phyloP scores from a whole-genome alignment of 2,797 vertebrate genomes.

The Odontamblyopus lacepedii region DNA sequence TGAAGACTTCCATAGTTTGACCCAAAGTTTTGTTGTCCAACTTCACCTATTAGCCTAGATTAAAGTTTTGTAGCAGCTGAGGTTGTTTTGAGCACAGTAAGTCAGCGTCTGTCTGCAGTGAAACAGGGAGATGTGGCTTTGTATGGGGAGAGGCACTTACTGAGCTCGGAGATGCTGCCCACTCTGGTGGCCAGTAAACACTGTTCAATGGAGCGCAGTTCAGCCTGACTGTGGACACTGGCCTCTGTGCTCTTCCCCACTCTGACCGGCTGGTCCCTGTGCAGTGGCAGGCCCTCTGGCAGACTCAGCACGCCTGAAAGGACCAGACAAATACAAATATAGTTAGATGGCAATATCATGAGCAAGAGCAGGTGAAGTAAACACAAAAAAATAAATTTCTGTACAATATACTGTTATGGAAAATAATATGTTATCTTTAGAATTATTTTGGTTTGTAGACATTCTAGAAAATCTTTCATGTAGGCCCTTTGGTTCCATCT shows the following conservation, averaged over 20 bases:
- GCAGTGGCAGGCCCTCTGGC: slow-evolving; percentile 90
- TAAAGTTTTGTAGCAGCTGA: not conserved
- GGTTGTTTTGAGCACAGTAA: not conserved
- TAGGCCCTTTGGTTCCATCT: too few relatives aligned
- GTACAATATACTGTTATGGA: too few relatives aligned
- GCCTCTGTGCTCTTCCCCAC: slow-evolving; percentile 85
- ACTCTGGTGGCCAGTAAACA: slow-evolving; percentile 92
- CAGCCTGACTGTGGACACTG: slow-evolving; percentile 89
- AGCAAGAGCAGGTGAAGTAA: not conserved
- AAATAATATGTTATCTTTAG: too few relatives aligned
- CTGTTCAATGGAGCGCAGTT: slow-evolving; percentile 92
- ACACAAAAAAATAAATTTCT: not conserved
- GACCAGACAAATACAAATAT: not conserved
- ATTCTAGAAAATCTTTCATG: too few relatives aligned
- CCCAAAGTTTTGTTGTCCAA: not conserved
- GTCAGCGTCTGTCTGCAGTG: not conserved
- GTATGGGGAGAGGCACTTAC: slow-evolving; percentile 76
- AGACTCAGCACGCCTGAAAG: slow-evolving; percentile 90
- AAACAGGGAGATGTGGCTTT: not conserved
- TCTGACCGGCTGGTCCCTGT: slow-evolving; percentile 80
- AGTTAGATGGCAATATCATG: not conserved
- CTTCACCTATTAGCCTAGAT: not conserved
- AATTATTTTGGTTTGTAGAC: too few relatives aligned
- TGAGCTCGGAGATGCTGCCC: slow-evolving; percentile 96
- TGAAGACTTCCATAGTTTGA: too few relatives aligned